Evolutionary conservation across 2,888 invertebrate species (phyloP), one percentile per base, ranked within the genome.

Genomic region (Drosophila quinaria): DNA sequence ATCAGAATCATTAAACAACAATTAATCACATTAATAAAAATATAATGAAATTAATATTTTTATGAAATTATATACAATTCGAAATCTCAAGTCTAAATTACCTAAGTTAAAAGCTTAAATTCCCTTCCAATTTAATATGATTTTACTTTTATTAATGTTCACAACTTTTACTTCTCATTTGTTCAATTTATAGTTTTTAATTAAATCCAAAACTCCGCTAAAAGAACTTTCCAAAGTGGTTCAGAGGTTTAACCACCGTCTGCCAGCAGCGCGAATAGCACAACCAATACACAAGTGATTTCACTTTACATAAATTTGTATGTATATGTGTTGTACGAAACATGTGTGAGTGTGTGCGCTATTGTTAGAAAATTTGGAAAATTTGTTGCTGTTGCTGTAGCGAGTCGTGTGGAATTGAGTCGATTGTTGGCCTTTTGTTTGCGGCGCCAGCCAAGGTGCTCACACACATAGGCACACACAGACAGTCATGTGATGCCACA

Each of bases 361-460:
- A 74, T 78, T 78, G 78, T 78, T 77, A 51, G 64, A 64, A 74
- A 70, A 70, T 70, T 72, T 62, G 64, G 67, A 55, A 67, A 77
- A 77, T 78, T 74, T 78, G 72, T 74, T 46, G 74, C 73, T 59
- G 59, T 69, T 47, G 73, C 70, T 60, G 63, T 66, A 69, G 46
- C 65, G 65, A 77, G 51, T 64, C 63, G 67, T 62, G 67, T 62
- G 70, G 66, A 68, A 75, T 75, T 64, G 72, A 76, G 76, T 69
- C 69, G 76, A 73, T 73, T 76, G 73, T 62, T 73, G 69, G 76
- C 51, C 63, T 73, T 78, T 78, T 78, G 78, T 78, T 74, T 71
- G 71, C 31, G 49, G 52, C 56, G 67, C 66, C 70, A 51, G 65
- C 66, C 66, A 73, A 73, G 74, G 64, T 68, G 65, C 62, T 56